phyloP scores from a whole-genome alignment of 2,113 vertebrate genomes.

The Cyprinodon variegatus region DNA sequence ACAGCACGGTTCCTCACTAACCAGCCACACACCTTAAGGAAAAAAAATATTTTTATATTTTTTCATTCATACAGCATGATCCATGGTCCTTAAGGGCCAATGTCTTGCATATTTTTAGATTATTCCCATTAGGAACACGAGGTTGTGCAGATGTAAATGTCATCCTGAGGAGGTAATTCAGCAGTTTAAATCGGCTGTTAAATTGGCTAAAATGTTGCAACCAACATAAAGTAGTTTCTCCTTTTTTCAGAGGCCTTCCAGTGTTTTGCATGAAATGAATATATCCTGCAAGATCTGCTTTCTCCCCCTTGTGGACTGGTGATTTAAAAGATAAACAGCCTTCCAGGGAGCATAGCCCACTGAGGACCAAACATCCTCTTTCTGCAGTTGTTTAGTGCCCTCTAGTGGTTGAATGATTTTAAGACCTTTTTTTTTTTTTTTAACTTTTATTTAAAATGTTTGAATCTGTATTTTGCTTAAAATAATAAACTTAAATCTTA shows the following conservation, averaged over 20 bases:
- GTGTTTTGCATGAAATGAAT: not conserved
- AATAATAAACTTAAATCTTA: no score
- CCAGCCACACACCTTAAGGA: not conserved
- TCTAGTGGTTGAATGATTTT: conserved; percentile 47
- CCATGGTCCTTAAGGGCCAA: not conserved
- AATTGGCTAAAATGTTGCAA: not conserved
- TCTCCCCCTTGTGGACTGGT: conserved; percentile 38
- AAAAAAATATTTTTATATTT: conserved; percentile 2
- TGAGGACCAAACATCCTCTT: conserved; percentile 1
- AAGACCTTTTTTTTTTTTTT: not conserved
- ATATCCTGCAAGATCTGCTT: conserved; percentile 24
- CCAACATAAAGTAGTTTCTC: not conserved
- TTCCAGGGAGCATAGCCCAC: not conserved
- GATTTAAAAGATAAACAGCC: conserved; percentile 12
- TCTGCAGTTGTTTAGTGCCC: conserved; percentile 40
- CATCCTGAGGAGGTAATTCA: not conserved
- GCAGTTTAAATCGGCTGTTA: not conserved
- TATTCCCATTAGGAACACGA: not conserved
- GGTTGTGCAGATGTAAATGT: not conserved
- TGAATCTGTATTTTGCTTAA: not conserved
- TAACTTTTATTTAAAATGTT: not conserved
- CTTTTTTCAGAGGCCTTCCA: not conserved
- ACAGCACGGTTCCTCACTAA: conserved; percentile 21
- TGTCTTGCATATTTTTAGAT: not conserved
- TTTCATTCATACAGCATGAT: not conserved